Conservation (phyloP, 1,140 invertebrate genomes). For the Drosophila tsacasi region DNA sequence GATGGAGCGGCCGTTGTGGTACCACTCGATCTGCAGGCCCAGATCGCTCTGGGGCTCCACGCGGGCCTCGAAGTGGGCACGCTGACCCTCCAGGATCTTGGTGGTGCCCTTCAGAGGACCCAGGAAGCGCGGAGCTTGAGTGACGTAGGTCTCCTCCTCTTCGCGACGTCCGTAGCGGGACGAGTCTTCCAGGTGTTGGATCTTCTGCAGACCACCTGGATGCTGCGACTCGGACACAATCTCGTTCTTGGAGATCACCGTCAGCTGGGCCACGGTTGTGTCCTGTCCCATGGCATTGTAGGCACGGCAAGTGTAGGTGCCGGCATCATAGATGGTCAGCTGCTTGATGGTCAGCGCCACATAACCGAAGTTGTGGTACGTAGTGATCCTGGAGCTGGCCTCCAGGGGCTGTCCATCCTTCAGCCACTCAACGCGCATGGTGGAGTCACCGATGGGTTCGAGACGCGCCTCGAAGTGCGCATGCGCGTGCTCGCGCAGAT, state of each 20-base stretch:
- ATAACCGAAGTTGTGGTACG: constrained; percentile 98
- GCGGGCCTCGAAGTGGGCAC: constrained; percentile 97
- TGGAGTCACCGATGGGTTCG: constrained; percentile 96
- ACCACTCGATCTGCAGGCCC: constrained; percentile 95
- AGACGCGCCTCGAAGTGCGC: constrained; percentile 98
- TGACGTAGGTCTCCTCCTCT: constrained; percentile 91
- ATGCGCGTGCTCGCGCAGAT: constrained; percentile 96
- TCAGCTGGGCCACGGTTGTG: constrained; percentile 94
- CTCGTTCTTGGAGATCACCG: constrained; percentile 94
- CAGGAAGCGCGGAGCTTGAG: constrained; percentile 93
- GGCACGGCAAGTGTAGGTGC: constrained; percentile 95
- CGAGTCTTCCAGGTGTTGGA: constrained; percentile 94
- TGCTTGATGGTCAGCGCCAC: constrained; percentile 98
- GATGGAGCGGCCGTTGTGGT: constrained; percentile 94
- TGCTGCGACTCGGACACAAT: constrained; percentile 94
- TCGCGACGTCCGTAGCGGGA: constrained; percentile 88
- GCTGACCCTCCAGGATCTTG: constrained; percentile 97
- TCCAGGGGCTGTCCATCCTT: constrained; percentile 96
- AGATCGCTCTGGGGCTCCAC: constrained; percentile 97
- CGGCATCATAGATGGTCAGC: constrained; percentile 95
- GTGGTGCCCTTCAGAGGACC: constrained; percentile 95
- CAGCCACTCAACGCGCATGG: constrained; percentile 97
- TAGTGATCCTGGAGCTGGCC: constrained; percentile 96
- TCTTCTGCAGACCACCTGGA: constrained; percentile 94
- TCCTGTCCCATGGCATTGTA: constrained; percentile 95